phyloP scores from a whole-genome alignment of 2,888 invertebrate species.

The Anarsia innoxiella region DNA sequence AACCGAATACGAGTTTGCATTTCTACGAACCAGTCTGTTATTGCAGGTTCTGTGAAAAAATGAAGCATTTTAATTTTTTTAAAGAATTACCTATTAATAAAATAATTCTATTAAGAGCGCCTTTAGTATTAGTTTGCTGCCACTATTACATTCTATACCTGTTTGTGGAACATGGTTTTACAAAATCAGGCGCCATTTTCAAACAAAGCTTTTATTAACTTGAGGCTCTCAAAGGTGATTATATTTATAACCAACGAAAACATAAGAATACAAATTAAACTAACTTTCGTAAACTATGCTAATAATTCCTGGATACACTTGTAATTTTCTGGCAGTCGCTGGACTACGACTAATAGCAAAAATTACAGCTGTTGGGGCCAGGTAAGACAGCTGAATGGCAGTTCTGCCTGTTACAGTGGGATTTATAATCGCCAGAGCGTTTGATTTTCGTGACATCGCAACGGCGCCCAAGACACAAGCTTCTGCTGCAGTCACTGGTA shows the following conservation, averaged over 20 bases:
- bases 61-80: not conserved
- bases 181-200: not conserved
- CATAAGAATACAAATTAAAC: conserved; percentile 4
- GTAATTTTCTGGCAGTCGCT: conserved; percentile 72
- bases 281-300: conserved; percentile 52
- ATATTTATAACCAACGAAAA: not conserved
- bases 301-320: conserved; percentile 50
- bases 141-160: no score
- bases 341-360: conserved; percentile 25
- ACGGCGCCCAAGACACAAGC: conserved; percentile 25
- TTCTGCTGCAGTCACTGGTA: conserved; percentile 33
- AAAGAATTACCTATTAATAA: not conserved
- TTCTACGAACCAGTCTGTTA: not conserved
- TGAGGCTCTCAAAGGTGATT: not conserved
- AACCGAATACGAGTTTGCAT: not conserved
- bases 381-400: conserved; percentile 22
- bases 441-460: conserved; percentile 20
- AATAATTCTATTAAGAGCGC: no score
- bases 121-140: no score
- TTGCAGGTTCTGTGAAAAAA: not conserved
- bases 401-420: conserved; percentile 31
- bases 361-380: conserved; percentile 23
- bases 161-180: not conserved
- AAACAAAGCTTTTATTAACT: not conserved
- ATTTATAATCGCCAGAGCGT: conserved; percentile 23